Percentiles rank a stretch among this genome's conserved stretches.
phyloP scores from a whole-genome alignment of 2,797 vertebrate genomes.

The Halcyon badia region DNA sequence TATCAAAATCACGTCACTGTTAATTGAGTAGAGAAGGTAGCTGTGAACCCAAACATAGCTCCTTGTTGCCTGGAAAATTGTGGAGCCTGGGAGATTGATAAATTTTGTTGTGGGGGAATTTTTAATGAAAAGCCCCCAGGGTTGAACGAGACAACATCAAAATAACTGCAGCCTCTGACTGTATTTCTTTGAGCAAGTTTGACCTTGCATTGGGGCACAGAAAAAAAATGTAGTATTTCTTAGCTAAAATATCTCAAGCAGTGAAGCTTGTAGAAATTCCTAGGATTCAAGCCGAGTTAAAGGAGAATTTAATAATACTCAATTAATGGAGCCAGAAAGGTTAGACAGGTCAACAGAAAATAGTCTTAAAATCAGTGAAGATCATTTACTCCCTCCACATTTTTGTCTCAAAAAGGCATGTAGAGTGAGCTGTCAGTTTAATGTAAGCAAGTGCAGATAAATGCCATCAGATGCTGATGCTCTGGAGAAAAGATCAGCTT shows the following conservation, averaged over 20 bases:
- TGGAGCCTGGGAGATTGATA: not conserved
- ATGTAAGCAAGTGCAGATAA: not conserved
- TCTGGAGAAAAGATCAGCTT: not conserved
- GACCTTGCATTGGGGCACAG: not conserved
- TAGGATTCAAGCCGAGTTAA: not conserved
- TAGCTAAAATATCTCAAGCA: not conserved
- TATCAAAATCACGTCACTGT: not conserved
- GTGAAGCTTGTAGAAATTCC: not conserved
- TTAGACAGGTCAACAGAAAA: not conserved
- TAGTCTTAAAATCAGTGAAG: not conserved
- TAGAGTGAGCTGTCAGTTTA: not conserved
- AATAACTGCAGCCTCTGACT: not conserved
- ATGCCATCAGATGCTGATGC: not conserved
- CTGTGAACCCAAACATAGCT: not conserved
- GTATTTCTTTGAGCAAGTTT: not conserved
- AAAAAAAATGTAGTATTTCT: not conserved
- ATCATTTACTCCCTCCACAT: not conserved
- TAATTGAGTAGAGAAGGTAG: not conserved
- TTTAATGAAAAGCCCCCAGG: not conserved
- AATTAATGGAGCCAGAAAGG: not conserved
- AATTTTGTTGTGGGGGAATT: not conserved
- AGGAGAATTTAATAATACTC: not conserved
- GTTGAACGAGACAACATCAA: not conserved
- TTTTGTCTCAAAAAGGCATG: not conserved
- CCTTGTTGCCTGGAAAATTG: not conserved